These are phyloP conservation scores for Salminus brasiliensis DNA, from an alignment of 2,113 vertebrate species.

Conservation along the genomic window DNA sequence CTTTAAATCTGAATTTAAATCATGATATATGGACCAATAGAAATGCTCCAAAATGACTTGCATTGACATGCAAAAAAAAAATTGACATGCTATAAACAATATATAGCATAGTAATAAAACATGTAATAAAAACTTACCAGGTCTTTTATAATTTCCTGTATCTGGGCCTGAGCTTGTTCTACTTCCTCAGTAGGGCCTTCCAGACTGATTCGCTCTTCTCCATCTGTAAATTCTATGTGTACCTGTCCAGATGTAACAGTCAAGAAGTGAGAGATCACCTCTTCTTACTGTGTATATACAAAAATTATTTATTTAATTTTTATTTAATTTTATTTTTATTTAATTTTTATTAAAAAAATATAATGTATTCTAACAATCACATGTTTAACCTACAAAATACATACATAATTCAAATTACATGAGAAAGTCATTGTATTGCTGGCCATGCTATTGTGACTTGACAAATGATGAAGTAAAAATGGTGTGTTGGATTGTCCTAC, in stretches of 20 bases:
- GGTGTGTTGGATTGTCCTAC: slow-evolving; percentile 52
- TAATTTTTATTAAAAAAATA: too few species aligned
- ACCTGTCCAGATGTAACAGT: slow-evolving; percentile 65
- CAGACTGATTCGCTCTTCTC: slow-evolving; percentile 79
- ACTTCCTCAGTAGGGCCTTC: slow-evolving; percentile 80
- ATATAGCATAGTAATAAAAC: too few species aligned
- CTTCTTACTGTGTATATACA: too few species aligned
- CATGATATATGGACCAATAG: too few species aligned
- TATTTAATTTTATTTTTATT: too few species aligned
- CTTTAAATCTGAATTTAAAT: too few species aligned
- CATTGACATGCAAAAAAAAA: too few species aligned
- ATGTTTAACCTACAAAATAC: background rate
- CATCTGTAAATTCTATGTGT: slow-evolving; percentile 82
- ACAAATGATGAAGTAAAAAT: too few species aligned
- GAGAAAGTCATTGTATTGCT: background rate
- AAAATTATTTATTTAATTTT: too few species aligned
- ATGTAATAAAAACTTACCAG: slow-evolving; percentile 69
- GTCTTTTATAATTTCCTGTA: slow-evolving; percentile 80
- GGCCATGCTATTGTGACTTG: background rate
- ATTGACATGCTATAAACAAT: too few species aligned
- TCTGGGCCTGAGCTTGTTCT: slow-evolving; percentile 77
- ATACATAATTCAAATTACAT: background rate
- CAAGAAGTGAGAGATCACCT: background rate
- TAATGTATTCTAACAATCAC: too few species aligned
- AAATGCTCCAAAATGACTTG: too few species aligned